Evolutionary conservation across 2,113 vertebrate genomes (phyloP).

Genomic region (Ondatra zibethicus): DNA sequence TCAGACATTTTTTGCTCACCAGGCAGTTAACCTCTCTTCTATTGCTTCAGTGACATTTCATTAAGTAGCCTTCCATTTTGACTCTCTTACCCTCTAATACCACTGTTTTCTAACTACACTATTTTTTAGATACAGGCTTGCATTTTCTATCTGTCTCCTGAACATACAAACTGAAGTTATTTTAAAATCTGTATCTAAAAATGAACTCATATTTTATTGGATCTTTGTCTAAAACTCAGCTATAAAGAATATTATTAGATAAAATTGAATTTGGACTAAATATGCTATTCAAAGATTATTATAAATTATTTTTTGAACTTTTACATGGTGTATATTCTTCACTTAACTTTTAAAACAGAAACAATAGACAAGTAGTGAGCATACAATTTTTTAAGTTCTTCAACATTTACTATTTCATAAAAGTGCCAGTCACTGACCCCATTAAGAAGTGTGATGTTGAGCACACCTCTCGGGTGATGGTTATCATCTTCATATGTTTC

Average conservation of each 20-base stretch:
- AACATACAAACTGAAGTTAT: background rate
- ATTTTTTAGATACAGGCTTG: background rate
- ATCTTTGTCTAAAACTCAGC: background rate
- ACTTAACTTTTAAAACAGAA: background rate
- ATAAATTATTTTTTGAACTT: background rate
- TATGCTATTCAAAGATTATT: background rate
- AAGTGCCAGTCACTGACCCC: background rate
- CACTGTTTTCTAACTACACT: background rate
- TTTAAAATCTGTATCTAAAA: constrained; percentile 16
- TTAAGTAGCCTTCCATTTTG: background rate
- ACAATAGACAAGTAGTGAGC: background rate
- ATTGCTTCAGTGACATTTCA: background rate
- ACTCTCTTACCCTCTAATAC: background rate
- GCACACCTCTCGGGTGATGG: background rate
- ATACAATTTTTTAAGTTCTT: background rate
- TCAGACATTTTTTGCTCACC: background rate
- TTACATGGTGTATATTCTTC: background rate
- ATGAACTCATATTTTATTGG: background rate
- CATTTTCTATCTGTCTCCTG: background rate
- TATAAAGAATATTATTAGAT: background rate
- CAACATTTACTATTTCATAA: background rate
- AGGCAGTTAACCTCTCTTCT: background rate
- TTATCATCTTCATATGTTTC: background rate
- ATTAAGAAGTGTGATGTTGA: background rate
- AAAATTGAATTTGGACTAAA: background rate